A percentile compares a stretch with the other conserved stretches of the same genome.
Conservation (phyloP, 2,797 vertebrate species). For the Cetoscarus ocellatus region DNA sequence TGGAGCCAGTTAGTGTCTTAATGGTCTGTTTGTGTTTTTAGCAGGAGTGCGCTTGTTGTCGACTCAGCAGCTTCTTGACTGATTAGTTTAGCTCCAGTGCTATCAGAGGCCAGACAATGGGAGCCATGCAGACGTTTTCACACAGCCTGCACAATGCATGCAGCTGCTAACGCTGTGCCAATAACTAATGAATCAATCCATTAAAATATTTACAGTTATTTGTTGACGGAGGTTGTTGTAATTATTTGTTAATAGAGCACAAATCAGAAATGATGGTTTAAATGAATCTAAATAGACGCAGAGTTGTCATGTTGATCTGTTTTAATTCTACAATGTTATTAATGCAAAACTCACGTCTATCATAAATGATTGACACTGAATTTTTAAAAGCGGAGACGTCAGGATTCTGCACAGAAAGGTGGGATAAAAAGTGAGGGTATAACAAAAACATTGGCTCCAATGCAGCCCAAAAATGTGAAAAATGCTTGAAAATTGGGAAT, state of each 20-base stretch:
- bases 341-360: conserved; percentile 15
- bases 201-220: conserved; percentile 77
- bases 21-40: conserved; percentile 62
- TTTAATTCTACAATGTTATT: conserved; percentile 37
- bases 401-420: conserved; percentile 19
- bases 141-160: conserved; percentile 58
- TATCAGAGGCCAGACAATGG: conserved; percentile 63
- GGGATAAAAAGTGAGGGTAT: background rate
- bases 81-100: conserved; percentile 74
- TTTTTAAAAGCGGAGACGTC: background rate
- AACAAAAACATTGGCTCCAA: no score
- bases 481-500: no score
- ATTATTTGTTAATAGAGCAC: conserved; percentile 69
- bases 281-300: conserved; percentile 59
- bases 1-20: conserved; percentile 67
- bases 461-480: no score
- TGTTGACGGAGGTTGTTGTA: conserved; percentile 61
- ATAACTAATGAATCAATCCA: conserved; percentile 77
- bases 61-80: conserved; percentile 77
- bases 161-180: conserved; percentile 51
- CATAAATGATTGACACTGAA: conserved; percentile 43
- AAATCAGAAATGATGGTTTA: conserved; percentile 71
- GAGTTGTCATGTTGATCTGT: conserved; percentile 29
- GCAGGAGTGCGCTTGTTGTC: conserved; percentile 50
- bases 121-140: conserved; percentile 63